These are phyloP conservation scores for Chlamydotis undulata DNA, from an alignment of 2,113 vertebrate genomes.

Conservation along the genomic window DNA sequence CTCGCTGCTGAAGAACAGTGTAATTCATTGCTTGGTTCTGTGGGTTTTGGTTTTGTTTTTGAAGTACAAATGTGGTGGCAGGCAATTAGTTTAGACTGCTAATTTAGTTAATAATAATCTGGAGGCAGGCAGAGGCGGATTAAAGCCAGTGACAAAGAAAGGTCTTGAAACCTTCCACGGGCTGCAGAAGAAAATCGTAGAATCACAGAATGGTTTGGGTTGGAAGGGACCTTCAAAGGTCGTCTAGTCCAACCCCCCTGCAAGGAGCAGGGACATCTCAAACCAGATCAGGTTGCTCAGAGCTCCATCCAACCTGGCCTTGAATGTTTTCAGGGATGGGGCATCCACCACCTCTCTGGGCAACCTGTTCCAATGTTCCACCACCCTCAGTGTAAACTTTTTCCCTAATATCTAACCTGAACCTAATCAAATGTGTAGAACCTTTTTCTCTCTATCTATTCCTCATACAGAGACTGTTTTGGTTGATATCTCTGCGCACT, in stretches of 20 bases:
- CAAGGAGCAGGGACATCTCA: too few relatives aligned
- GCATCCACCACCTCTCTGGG: too few relatives aligned
- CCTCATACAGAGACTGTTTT: background rate
- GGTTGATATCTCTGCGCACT: background rate
- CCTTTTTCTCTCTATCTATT: background rate
- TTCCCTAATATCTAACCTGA: too few relatives aligned
- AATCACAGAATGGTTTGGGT: too few relatives aligned
- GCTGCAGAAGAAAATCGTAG: background rate
- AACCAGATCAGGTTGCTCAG: too few relatives aligned
- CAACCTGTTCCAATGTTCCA: too few relatives aligned
- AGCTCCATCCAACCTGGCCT: too few relatives aligned
- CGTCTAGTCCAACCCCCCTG: too few relatives aligned
- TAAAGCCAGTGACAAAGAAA: background rate
- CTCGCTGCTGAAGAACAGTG: background rate
- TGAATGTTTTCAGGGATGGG: too few relatives aligned
- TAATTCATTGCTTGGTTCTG: background rate
- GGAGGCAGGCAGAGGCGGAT: background rate
- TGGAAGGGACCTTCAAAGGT: too few relatives aligned
- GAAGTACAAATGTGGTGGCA: background rate
- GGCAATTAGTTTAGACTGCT: background rate
- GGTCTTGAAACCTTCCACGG: background rate
- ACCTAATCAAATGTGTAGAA: background rate
- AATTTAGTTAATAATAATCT: slow-evolving; percentile 7
- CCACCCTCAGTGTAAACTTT: too few relatives aligned
- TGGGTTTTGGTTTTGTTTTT: background rate